Evolutionary conservation across 2,797 vertebrate species (phyloP), one percentile per base, ranked within the genome.

Genomic region (Lutra lutra): DNA sequence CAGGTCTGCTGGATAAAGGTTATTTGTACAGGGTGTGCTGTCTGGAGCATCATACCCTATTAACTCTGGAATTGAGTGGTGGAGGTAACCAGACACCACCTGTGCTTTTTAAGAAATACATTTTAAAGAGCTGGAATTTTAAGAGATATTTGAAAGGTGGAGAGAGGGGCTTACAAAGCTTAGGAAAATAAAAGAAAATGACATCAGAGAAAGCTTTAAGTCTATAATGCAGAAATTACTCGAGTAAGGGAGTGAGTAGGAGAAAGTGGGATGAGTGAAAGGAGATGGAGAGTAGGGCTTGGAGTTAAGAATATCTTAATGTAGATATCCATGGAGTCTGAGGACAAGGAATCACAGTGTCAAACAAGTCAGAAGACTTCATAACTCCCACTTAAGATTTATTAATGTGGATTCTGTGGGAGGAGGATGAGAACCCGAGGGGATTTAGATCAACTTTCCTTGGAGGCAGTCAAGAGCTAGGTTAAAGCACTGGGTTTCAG

Each of bases 41-140:
- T 89, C 64, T 43, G 54, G 91, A 90, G 66, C 3, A 0, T 78
- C 38, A 21, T 1, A 51, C 25, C 43, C 38, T 86, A 56, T 72
- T 89, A 40, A 62, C 2, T 32, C 21, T 32, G 79, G 75, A 82
- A 75, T 35, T 3, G 29, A 80, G 25, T 62, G 17, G 29, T 38
- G 18, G 92, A 60, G n/a, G 21, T 79, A 43, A 40, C 51, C 46
- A 32, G 27, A 38, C 17, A 48, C 29, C 23, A 29, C 58, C 2
- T 58, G 25, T 40, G 23, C 3, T 17, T 78, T 77, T 91, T 64
- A 77, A 72, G 68, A 27, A 86, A 70, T 92, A 12, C 8, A 29
- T 82, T 88, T 82, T 86, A 77, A 86, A 94, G 60, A 83, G 35
- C 17, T 89, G 51, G 64, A 82, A 64, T 89, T 89, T 94, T 43